Evolutionary conservation across 2,797 vertebrate genomes (phyloP), one percentile per base, ranked within the genome.

Genomic region (Artibeus lituratus): DNA sequence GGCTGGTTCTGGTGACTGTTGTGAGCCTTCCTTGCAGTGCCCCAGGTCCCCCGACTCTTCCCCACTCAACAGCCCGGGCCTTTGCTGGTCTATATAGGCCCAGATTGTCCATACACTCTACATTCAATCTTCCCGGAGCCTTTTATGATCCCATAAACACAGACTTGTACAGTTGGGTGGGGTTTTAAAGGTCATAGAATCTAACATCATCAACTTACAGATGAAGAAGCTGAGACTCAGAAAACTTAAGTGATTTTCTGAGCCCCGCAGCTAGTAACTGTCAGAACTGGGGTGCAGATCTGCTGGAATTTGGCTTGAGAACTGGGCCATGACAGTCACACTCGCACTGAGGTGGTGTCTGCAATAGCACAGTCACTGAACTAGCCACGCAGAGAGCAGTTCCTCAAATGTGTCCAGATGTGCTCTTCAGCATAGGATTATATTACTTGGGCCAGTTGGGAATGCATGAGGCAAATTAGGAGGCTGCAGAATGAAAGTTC

Each of bases 381-480:
- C 55, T 59, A 76, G 29, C 69, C 39, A 49, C n/a, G n/a, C n/a
- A n/a, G n/a, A n/a, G 39, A 42, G 39, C 39, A 42, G 39, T 62
- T 81, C 62, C 70, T 57, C 65, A 47, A n/a, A 89, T 59, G 44
- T 24, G 32, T 57, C 87, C 53, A 77, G 5, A 87, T 84, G n/a
- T 65, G 47, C 12, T 90, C 19, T 42, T 86, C 72, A 39, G 59
- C 29, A 9, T 15, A 86, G 35, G 55, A 35, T 26, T 82, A 80
- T 91, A 15, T 82, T 69, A 37, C 78, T 91, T 80, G 42, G 73
- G 39, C 19, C 65, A 51, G 19, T 22, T 87, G 72, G 53, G 44
- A 96, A 94, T 95, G 94, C 81, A 70, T 42, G 37, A 91, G 55
- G 77, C 80, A 82, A 70, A 82, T 82, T 18, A 78, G 87, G 94